Conservation (phyloP, 2,888 invertebrate genomes). For the Trachelus troglodyta region DNA sequence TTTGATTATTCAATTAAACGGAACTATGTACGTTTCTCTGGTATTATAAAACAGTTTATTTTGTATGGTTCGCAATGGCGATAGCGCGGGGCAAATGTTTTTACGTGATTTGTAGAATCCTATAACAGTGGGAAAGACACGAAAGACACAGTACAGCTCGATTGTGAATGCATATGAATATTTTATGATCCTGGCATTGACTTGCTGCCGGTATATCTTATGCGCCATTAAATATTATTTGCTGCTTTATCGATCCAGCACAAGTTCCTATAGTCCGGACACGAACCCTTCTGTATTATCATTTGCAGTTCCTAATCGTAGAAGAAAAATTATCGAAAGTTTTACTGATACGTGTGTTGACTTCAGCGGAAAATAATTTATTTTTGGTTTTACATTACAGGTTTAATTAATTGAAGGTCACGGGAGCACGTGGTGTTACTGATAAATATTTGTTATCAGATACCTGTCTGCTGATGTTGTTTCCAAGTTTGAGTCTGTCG, state of each 20-base stretch:
- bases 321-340: neutral
- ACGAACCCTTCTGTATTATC: neutral
- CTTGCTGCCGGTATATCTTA: neutral
- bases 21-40: neutral
- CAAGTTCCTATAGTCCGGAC: neutral
- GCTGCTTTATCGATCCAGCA: neutral
- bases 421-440: neutral
- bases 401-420: neutral
- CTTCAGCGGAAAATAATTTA: neutral
- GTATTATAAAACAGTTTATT: neutral
- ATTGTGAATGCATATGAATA: neutral
- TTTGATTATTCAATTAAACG: neutral
- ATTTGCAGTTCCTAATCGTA: neutral
- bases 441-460: neutral
- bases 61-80: too few species aligned
- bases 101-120: neutral
- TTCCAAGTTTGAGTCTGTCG: neutral
- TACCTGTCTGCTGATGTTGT: neutral
- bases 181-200: neutral
- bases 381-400: neutral
- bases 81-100: neutral
- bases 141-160: neutral
- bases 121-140: neutral
- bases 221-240: neutral
- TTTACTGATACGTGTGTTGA: neutral